phyloP scores from a whole-genome alignment of 2,888 invertebrate genomes.

The Pherbina coryleti region DNA sequence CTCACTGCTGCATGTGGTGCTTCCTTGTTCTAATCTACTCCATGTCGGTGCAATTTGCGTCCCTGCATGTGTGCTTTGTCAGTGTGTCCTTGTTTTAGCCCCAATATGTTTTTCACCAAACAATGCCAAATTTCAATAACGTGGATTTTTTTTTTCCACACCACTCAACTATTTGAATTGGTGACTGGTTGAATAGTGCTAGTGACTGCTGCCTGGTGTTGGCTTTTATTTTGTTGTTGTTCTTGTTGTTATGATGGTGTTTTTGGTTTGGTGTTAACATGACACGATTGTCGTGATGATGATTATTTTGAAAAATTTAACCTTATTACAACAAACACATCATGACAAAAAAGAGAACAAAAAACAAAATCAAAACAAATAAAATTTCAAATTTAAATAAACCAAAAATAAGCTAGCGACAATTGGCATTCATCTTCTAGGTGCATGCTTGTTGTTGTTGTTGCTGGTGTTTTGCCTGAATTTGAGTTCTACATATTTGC shows the following conservation, averaged over 20 bases:
- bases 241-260: not conserved
- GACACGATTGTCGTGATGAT: conserved; percentile 67
- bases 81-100: not conserved
- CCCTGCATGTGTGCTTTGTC: not conserved
- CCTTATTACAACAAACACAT: not conserved
- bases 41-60: conserved; percentile 13
- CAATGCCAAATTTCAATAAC: conserved; percentile 1
- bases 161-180: not conserved
- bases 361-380: not conserved
- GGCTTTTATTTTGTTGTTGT: not conserved
- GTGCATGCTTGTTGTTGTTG: not conserved
- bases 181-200: not conserved
- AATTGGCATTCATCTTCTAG: conserved; percentile 25
- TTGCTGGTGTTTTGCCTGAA: not conserved
- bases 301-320: conserved; percentile 59
- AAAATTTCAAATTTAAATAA: conserved; percentile 13
- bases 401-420: conserved; percentile 1
- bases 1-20: no score
- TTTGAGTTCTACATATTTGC: conserved; percentile 26
- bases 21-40: not conserved
- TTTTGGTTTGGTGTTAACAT: conserved; percentile 53
- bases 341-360: not conserved
- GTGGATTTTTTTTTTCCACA: not conserved
- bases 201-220: not conserved
- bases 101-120: not conserved